Evolutionary conservation across 2,113 vertebrate genomes (phyloP), one percentile per base, ranked within the genome.

Genomic region (Hemibates koningsi): DNA sequence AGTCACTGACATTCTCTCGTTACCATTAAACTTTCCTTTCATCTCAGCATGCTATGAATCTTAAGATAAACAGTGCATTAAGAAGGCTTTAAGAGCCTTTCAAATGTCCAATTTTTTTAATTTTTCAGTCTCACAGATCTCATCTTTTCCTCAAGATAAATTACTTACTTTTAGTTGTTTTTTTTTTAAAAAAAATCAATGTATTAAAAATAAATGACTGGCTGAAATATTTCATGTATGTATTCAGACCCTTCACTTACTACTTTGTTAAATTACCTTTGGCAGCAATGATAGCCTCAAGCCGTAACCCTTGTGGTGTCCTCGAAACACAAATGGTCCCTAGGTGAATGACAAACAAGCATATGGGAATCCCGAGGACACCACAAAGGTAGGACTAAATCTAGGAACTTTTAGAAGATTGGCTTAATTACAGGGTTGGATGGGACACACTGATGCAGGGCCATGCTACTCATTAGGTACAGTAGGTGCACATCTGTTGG

Each of bases 111-210:
- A 7, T 66, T 66, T 16, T 1, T 57, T 7, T 1, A 1, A 43
- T 27, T 12, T 76, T 76, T 50, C 43, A 76, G 13, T 27, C 41
- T 76, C 41, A 16, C 13, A 78, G 45, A 78, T 50, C 43, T 78
- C 41, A 4, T 48, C 4, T 27, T 76, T 50, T 78, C 24, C 41
- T 32, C 43, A 32, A 8, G 43, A 50, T 27, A 32, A 12, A 78
- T n/a, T 50, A 32, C 43, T 78, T 50, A 32, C 71, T 48, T 17
- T 63, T 36, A 63, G 32, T 2, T 2, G 13, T 3, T 4, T 4
- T 3, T 4, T 4, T 16, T 0, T 1, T 0, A 8, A 50, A 12
- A 12, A 0, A 16, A 59, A 63, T 11, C 19, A 36, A 66, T 66
- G 17, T 36, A 76, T 50, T 19, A 76, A 48, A 76, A 76, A 78